Evolutionary conservation across 2,888 invertebrate genomes (phyloP).

Genomic region (Ectemnius continuus): DNA sequence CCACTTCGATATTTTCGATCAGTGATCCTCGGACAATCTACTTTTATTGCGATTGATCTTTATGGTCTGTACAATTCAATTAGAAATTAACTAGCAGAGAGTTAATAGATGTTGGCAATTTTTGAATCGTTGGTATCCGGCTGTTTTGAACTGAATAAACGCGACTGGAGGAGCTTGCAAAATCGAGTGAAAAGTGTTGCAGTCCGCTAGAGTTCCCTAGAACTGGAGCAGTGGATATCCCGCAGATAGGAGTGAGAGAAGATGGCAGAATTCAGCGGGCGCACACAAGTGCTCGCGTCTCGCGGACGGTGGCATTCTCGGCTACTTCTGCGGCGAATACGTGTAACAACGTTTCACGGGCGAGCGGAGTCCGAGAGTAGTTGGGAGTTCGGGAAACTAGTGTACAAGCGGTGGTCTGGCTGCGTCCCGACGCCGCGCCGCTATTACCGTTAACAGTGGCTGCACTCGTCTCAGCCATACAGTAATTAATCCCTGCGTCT

Average conservation of each 20-base stretch:
- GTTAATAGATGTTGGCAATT: too few relatives aligned
- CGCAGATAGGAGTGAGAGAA: slow-evolving; percentile 12
- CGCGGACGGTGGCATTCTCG: not conserved
- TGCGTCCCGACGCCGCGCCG: slow-evolving; percentile 43
- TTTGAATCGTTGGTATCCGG: too few relatives aligned
- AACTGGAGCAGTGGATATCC: too few relatives aligned
- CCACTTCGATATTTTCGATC: too few relatives aligned
- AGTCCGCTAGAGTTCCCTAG: too few relatives aligned
- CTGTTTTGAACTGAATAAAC: too few relatives aligned
- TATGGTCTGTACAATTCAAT: too few relatives aligned
- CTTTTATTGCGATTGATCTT: too few relatives aligned
- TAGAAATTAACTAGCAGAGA: too few relatives aligned
- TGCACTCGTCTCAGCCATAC: slow-evolving; percentile 44
- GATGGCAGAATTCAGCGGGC: slow-evolving; percentile 20
- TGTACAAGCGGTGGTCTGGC: slow-evolving; percentile 34
- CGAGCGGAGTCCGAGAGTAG: slow-evolving; percentile 24
- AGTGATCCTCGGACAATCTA: too few relatives aligned
- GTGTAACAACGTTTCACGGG: slow-evolving; percentile 38
- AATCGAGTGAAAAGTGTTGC: too few relatives aligned
- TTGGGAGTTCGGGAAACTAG: slow-evolving; percentile 49
- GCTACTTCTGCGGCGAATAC: slow-evolving; percentile 5
- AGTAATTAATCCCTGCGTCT: slow-evolving; percentile 61
- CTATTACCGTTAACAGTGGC: slow-evolving; percentile 44
- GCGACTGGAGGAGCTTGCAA: too few relatives aligned
- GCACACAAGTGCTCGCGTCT: slow-evolving; percentile 24